Percentiles rank a stretch among this genome's conserved stretches.
Evolutionary conservation across 2,888 invertebrate genomes (phyloP).

Genomic region (Ceramica pisi): DNA sequence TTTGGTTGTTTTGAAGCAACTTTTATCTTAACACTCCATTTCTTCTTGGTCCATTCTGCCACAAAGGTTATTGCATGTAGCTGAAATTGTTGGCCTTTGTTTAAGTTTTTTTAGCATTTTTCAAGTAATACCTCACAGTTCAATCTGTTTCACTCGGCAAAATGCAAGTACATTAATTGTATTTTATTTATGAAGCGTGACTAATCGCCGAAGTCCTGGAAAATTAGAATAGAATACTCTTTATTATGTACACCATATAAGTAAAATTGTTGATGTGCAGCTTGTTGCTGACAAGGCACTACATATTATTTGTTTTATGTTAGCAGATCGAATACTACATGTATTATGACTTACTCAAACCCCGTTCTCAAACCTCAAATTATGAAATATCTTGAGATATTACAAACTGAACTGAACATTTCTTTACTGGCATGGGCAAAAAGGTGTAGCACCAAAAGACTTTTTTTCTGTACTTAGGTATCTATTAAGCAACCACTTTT

Average conservation of each 20-base stretch:
- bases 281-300: neutral
- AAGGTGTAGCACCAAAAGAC: too few species aligned
- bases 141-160: constrained; percentile 6
- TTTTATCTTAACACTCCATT: constrained; percentile 21
- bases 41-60: constrained; percentile 18
- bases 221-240: too few species aligned
- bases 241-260: too few species aligned
- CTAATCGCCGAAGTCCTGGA: neutral
- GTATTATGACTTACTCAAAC: too few species aligned
- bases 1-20: neutral
- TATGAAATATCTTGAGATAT: too few species aligned
- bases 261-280: neutral
- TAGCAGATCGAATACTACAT: neutral
- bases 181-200: constrained; percentile 39
- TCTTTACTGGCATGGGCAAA: too few species aligned
- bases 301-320: neutral
- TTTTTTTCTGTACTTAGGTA: too few species aligned
- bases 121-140: constrained; percentile 25
- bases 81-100: constrained; percentile 24
- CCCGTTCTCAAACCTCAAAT: too few species aligned
- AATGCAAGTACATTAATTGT: constrained; percentile 21
- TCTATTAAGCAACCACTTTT: too few species aligned
- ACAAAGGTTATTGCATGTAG: constrained; percentile 33
- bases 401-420: too few species aligned
- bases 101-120: constrained; percentile 41